Evolutionary conservation across 2,797 vertebrate species (phyloP), one percentile per base, ranked within the genome.

Genomic region (Megaceryle alcyon): DNA sequence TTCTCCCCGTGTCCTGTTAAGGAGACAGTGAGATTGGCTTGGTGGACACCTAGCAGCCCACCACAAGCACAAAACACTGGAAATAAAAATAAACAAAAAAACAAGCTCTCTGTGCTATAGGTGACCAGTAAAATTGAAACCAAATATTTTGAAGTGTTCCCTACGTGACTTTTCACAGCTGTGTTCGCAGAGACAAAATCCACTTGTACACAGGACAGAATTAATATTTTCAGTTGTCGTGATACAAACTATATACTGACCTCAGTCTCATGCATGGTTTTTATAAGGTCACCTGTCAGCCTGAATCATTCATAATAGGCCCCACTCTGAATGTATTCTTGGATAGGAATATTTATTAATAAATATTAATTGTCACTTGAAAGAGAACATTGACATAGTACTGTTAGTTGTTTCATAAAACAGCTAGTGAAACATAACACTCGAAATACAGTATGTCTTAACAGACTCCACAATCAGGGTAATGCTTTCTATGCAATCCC

Each of bases 231-330:
- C 25, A 76, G 37, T 59, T 66, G 31, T 54, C 33, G 39, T 25
- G 26, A 33, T 48, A 39, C 33, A 68, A 90, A 51, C 33, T 63
- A 21, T 48, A 54, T 39, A 35, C 23, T 54, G 35, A 68, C 7
- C 13, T 83, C 44, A 49, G 0, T 35, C 19, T 59, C 0, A 0
- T 28, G 14, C 0, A 1, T 29, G 26, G 0, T 31, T 81, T 84
- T 60, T 33, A 18, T 35, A 35, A 89, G 39, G 41, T 57, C 57
- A 75, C 3, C 3, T 46, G 57, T 48, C 21, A 65, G 7, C 44
- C 22, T 68, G 46, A 89, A 12, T 53, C 2, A 3, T 77, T 69
- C 4, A 1, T 11, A 44, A 12, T 3, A 86, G 43, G 64, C 43
- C n/a, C 20, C 23, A 13, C 6, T 56, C 53, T n/a, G 75, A 59